Evolutionary conservation across 2,888 invertebrate species (phyloP).

Genomic region (Ferrisia virgata): DNA sequence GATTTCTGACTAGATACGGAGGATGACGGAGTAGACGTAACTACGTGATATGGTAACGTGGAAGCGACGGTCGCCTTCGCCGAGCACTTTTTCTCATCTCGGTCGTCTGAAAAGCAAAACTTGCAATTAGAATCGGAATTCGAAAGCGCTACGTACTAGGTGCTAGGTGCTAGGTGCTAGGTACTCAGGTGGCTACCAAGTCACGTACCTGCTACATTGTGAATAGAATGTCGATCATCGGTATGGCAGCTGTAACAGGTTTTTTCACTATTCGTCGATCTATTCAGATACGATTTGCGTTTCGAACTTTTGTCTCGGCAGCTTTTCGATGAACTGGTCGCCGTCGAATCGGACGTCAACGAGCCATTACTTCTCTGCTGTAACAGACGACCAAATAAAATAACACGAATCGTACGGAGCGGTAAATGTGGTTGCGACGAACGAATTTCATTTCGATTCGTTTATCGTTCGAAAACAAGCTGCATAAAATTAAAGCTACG

Average conservation of each 20-base stretch:
- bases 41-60: conserved; percentile 26
- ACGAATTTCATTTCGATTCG: too few species aligned
- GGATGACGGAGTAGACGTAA: background rate
- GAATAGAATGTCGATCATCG: background rate
- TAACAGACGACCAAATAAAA: background rate
- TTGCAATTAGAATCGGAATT: too few species aligned
- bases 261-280: conserved; percentile 57
- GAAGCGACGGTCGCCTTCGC: background rate
- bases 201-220: conserved; percentile 17
- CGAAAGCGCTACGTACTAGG: too few species aligned
- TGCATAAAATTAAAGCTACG: too few species aligned
- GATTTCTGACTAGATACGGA: conserved; percentile 31
- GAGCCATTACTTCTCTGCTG: conserved; percentile 25
- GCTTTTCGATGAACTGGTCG: conserved; percentile 53
- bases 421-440: too few species aligned
- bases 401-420: too few species aligned
- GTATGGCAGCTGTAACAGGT: conserved; percentile 49
- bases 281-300: conserved; percentile 65
- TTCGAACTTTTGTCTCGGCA: conserved; percentile 65
- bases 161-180: too few species aligned
- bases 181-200: background rate
- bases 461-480: too few species aligned
- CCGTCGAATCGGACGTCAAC: conserved; percentile 48
- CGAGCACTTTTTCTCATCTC: background rate
- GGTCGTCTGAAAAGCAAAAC: conserved; percentile 27